Evolutionary conservation across 2,113 vertebrate genomes (phyloP).

Genomic region (Hylia prasina): DNA sequence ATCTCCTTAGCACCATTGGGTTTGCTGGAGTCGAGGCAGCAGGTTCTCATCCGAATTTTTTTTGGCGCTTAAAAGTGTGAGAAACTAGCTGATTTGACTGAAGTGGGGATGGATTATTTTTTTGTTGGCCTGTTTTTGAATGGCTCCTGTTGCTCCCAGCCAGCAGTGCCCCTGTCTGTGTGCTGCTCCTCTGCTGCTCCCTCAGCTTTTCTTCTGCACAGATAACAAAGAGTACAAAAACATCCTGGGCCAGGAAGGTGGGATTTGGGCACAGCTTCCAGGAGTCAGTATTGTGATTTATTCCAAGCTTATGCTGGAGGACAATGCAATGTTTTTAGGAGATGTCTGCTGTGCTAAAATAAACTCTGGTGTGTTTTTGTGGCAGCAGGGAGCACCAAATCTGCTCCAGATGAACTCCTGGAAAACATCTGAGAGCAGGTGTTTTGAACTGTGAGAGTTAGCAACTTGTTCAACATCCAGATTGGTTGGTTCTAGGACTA

Average conservation of each 20-base stretch:
- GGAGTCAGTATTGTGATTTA: not conserved
- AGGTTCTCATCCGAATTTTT: not conserved
- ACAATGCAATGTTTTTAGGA: not conserved
- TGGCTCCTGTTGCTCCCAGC: not conserved
- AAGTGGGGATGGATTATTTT: not conserved
- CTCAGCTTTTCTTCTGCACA: not conserved
- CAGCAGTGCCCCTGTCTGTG: not conserved
- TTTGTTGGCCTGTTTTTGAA: not conserved
- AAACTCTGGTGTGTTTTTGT: not conserved
- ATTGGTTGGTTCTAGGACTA: not conserved
- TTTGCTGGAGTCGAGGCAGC: not conserved
- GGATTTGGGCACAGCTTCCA: not conserved
- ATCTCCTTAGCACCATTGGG: not conserved
- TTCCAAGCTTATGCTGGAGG: not conserved
- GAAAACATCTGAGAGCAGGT: not conserved
- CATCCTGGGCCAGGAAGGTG: not conserved
- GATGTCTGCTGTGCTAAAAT: not conserved
- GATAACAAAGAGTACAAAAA: not conserved
- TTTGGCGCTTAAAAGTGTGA: not conserved
- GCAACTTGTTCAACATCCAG: not conserved
- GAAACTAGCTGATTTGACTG: not conserved
- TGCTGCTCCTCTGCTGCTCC: not conserved
- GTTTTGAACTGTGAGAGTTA: not conserved
- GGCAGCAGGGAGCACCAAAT: not conserved
- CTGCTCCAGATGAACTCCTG: not conserved